These are phyloP conservation scores for Epsilonema sp. DNA, from an alignment of 2,888 invertebrate species.

Conservation along the genomic window DNA sequence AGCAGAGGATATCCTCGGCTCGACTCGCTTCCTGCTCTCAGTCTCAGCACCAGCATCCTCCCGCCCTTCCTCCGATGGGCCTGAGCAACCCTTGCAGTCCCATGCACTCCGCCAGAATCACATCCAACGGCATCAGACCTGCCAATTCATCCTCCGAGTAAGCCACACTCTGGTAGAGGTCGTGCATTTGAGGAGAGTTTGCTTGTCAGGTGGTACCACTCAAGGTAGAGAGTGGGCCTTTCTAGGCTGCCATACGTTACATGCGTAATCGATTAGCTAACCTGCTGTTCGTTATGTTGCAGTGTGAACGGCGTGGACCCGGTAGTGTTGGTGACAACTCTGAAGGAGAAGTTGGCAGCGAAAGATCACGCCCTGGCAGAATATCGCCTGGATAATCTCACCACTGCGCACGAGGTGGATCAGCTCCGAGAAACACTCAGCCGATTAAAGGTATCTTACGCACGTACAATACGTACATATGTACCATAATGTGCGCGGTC, in stretches of 20 bases:
- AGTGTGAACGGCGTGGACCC: no score
- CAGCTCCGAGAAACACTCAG: conserved; percentile 85
- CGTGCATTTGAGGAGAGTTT: background rate
- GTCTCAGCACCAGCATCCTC: conserved; percentile 1
- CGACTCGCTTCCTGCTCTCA: no score
- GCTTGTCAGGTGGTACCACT: background rate
- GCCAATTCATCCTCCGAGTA: conserved; percentile 37
- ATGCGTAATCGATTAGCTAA: no score
- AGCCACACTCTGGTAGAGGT: conserved; percentile 17
- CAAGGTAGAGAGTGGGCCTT: no score
- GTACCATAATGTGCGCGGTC: no score
- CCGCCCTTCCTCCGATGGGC: background rate
- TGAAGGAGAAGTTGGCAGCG: conserved; percentile 77
- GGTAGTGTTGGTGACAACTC: background rate
- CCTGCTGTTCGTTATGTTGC: no score
- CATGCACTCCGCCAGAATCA: conserved; percentile 2
- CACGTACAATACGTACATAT: no score
- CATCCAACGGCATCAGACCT: conserved; percentile 22
- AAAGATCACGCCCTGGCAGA: conserved; percentile 90
- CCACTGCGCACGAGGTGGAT: conserved; percentile 88
- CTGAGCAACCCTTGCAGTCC: conserved; percentile 5
- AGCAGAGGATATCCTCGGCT: no score
- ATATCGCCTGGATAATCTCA: conserved; percentile 79
- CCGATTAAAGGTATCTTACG: conserved; percentile 67
- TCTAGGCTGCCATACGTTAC: no score